A percentile compares a stretch with the other conserved stretches of the same genome.
Conservation (phyloP, 2,113 vertebrate genomes). For the Hemiscyllium ocellatum region DNA sequence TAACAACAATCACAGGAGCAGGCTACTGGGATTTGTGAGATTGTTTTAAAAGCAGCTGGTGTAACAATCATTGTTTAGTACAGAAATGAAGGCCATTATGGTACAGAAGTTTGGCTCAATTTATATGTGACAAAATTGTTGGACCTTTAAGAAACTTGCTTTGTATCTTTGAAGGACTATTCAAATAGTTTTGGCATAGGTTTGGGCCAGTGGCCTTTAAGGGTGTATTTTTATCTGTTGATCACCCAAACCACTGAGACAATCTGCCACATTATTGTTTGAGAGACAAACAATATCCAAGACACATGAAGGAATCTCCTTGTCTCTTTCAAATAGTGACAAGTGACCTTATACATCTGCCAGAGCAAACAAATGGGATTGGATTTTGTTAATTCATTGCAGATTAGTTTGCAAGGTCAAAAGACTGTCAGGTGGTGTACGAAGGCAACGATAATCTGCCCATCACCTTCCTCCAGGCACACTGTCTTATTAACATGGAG, state of each 20-base stretch:
- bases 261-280: neutral
- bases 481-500: too few relatives aligned
- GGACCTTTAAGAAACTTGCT: neutral
- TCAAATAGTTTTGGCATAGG: neutral
- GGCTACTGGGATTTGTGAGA: neutral
- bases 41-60: neutral
- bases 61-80: neutral
- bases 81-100: neutral
- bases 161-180: neutral
- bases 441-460: too few relatives aligned
- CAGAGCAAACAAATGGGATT: neutral
- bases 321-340: neutral
- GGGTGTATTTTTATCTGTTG: neutral
- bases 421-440: too few relatives aligned
- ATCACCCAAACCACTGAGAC: neutral
- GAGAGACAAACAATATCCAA: neutral
- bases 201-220: neutral
- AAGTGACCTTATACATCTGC: neutral
- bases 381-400: too few relatives aligned
- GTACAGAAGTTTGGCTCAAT: neutral
- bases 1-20: neutral
- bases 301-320: neutral
- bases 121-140: neutral
- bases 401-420: too few relatives aligned
- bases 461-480: too few relatives aligned